A percentile compares a stretch with the other conserved stretches of the same genome.
Conservation (phyloP, 2,888 invertebrate genomes). For the Anarsia innoxiella region DNA sequence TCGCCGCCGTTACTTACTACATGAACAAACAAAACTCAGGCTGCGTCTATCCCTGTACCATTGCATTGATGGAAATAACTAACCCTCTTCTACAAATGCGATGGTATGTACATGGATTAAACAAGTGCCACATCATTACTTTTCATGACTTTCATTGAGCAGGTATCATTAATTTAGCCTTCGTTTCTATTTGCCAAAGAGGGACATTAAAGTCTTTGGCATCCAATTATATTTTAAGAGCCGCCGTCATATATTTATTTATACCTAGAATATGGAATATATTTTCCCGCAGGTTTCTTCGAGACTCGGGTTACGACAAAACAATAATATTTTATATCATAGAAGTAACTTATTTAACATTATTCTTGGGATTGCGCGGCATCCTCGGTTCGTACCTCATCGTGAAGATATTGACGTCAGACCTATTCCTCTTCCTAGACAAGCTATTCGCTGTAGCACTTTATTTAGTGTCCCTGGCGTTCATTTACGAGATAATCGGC, state of each 20-base stretch:
- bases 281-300: conserved; percentile 61
- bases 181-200: too few species aligned
- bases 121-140: neutral
- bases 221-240: too few species aligned
- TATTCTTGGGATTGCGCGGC: conserved; percentile 68
- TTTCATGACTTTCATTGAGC: neutral
- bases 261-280: neutral
- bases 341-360: conserved; percentile 64
- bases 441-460: conserved; percentile 51
- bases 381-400: conserved; percentile 69
- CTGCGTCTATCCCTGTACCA: conserved; percentile 68
- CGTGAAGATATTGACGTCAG: conserved; percentile 46
- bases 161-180: too few species aligned
- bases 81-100: conserved; percentile 77
- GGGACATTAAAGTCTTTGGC: too few species aligned
- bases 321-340: conserved; percentile 54
- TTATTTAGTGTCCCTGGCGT: conserved; percentile 56
- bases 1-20: conserved; percentile 66
- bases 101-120: conserved; percentile 75
- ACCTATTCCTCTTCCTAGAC: conserved; percentile 53
- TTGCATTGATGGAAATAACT: conserved; percentile 76
- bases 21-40: conserved; percentile 66
- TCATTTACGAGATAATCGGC: conserved; percentile 60
- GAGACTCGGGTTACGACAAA: conserved; percentile 61
- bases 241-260: neutral